These are phyloP conservation scores for Etia nguti DNA, from an alignment of 2,113 vertebrate genomes.

Conservation along the genomic window DNA sequence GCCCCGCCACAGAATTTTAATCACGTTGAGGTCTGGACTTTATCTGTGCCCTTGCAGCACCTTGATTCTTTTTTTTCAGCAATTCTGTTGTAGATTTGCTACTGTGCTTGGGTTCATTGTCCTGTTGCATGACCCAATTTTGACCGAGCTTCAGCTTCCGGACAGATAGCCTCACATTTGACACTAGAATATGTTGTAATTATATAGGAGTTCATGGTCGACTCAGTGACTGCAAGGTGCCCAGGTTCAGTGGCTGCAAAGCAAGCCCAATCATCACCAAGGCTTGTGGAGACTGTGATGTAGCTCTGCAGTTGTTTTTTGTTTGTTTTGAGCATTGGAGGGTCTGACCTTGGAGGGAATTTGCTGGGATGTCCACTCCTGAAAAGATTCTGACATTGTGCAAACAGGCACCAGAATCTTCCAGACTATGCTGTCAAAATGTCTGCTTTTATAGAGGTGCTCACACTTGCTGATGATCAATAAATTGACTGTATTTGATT, in stretches of 20 bases:
- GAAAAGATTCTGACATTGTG: background rate
- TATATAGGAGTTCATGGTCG: background rate
- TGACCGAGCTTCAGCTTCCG: background rate
- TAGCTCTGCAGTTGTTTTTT: background rate
- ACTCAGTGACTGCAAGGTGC: background rate
- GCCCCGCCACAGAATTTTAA: background rate
- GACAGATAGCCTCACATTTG: background rate
- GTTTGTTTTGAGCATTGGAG: background rate
- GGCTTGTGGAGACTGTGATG: background rate
- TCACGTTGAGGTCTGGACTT: background rate
- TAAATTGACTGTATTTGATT: background rate
- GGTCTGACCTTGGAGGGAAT: background rate
- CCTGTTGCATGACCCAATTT: background rate
- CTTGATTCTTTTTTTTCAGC: background rate
- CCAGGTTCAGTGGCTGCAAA: background rate
- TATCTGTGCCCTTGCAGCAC: background rate
- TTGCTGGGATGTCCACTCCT: background rate
- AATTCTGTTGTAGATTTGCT: background rate
- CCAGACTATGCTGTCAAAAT: background rate
- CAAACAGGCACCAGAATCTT: background rate
- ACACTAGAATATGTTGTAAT: background rate
- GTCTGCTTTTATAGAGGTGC: background rate
- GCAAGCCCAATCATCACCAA: background rate
- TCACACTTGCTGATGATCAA: background rate
- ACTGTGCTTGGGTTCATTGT: background rate